Evolutionary conservation across 2,113 vertebrate genomes (phyloP).

Genomic region (Albula goreensis): DNA sequence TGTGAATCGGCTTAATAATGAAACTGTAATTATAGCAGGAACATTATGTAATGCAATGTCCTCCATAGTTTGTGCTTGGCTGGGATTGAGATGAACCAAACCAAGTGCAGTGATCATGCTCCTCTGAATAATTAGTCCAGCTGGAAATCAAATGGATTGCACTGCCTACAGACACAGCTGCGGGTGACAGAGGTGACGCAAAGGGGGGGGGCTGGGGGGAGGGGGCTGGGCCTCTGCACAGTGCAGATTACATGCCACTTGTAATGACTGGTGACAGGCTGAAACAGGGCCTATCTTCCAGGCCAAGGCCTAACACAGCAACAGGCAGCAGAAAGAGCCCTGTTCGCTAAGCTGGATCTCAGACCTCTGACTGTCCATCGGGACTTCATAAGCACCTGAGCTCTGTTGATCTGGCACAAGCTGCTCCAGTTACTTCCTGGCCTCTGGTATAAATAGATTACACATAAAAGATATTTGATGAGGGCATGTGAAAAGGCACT

Average conservation of each 20-base stretch:
- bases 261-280: not conserved
- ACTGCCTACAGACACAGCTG: not conserved
- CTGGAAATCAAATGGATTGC: not conserved
- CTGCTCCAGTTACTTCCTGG: too few species aligned
- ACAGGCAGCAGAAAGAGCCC: not conserved
- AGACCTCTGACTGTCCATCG: not conserved
- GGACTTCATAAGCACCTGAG: not conserved
- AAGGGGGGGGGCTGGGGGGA: not conserved
- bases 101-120: not conserved
- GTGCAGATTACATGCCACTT: not conserved
- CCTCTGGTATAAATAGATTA: too few species aligned
- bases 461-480: too few species aligned
- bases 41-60: not conserved
- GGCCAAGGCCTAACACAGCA: not conserved
- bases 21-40: not conserved
- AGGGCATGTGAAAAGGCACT: not conserved
- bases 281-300: not conserved
- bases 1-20: not conserved
- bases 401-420: not conserved
- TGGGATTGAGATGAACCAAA: not conserved
- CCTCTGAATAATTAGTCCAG: not conserved
- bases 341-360: too few species aligned
- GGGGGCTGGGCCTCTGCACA: not conserved
- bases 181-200: not conserved
- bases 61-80: not conserved